Percentiles rank a stretch among this genome's conserved stretches.
phyloP scores from a whole-genome alignment of 1,140 invertebrate genomes.

The Diabrotica undecimpunctata region DNA sequence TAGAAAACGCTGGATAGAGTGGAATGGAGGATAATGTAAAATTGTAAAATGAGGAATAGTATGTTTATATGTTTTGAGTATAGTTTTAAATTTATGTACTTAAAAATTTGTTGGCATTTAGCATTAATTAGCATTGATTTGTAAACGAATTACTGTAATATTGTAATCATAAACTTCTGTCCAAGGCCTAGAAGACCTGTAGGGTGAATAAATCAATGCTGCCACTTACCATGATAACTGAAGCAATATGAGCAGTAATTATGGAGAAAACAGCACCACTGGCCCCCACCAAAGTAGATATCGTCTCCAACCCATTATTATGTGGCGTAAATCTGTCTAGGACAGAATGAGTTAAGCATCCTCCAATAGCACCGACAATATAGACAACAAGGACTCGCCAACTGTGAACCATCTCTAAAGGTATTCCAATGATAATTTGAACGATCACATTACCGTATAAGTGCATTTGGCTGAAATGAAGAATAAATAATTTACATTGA shows the following conservation, averaged over 20 bases:
- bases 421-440: slow-evolving; percentile 87
- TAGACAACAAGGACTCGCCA: slow-evolving; percentile 84
- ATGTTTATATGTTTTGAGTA: too few relatives aligned
- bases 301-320: neutral
- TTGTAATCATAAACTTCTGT: too few relatives aligned
- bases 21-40: too few relatives aligned
- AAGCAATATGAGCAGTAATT: slow-evolving; percentile 93
- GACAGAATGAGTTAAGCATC: slow-evolving; percentile 81
- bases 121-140: too few relatives aligned
- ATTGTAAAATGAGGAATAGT: too few relatives aligned
- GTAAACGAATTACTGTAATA: too few relatives aligned
- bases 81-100: too few relatives aligned
- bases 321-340: slow-evolving; percentile 69
- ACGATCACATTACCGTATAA: slow-evolving; percentile 88
- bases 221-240: slow-evolving; percentile 78
- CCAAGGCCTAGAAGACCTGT: too few relatives aligned
- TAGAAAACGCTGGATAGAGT: too few relatives aligned
- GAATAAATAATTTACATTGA: neutral
- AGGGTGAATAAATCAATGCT: neutral
- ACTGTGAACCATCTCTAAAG: slow-evolving; percentile 92
- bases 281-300: slow-evolving; percentile 84
- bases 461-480: slow-evolving; percentile 64
- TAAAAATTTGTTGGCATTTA: too few relatives aligned
- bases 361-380: slow-evolving; percentile 76
- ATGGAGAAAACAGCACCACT: slow-evolving; percentile 95